phyloP scores from a whole-genome alignment of 92 coral and sea anemone genomes.

The Diadumene lineata region DNA sequence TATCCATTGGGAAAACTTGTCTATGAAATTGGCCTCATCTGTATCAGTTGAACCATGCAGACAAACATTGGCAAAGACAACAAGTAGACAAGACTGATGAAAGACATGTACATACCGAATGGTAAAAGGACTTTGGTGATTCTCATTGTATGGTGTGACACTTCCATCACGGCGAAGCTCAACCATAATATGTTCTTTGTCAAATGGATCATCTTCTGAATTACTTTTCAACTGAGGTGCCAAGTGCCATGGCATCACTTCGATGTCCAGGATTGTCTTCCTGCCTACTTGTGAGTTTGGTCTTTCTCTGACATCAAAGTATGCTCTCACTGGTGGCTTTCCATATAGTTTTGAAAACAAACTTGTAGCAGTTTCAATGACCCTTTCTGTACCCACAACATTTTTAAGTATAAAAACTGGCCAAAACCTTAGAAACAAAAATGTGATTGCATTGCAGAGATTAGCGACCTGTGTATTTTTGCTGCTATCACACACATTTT shows the following conservation, averaged over 20 bases:
- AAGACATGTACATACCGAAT: background rate
- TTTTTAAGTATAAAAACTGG: slow-evolving; percentile 5
- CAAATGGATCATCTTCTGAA: background rate
- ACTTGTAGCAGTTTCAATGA: background rate
- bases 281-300: background rate
- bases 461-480: too few species aligned
- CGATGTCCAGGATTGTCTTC: background rate
- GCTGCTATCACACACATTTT: too few species aligned
- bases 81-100: too few species aligned
- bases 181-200: slow-evolving; percentile 11
- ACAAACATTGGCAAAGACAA: too few species aligned
- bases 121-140: background rate
- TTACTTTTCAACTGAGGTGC: background rate
- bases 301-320: background rate
- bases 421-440: slow-evolving; percentile 19
- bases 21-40: too few species aligned
- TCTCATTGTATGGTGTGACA: background rate
- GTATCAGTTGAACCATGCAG: too few species aligned
- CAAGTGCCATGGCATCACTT: background rate
- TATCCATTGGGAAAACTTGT: too few species aligned
- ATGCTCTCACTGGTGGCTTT: slow-evolving; percentile 8
- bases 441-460: too few species aligned
- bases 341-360: background rate
- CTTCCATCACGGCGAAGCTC: slow-evolving; percentile 1
- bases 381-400: background rate